Evolutionary conservation across 2,888 invertebrate species (phyloP).

Genomic region (Dryobotodes eremita): DNA sequence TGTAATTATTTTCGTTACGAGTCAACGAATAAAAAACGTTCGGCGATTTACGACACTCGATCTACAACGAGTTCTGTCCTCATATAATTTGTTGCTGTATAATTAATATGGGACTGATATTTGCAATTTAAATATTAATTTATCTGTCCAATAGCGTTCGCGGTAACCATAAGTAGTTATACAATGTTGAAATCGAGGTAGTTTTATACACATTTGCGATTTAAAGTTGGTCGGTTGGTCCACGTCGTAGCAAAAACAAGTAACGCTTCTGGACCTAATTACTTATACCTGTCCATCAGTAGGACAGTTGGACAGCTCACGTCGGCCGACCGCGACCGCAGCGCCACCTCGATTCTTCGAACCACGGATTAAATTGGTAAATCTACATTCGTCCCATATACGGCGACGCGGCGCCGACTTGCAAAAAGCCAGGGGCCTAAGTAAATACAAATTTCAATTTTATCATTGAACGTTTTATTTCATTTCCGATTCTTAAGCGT

Average conservation of each 20-base stretch:
- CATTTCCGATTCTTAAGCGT: conserved; percentile 82
- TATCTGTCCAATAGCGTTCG: conserved; percentile 67
- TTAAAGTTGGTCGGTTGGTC: conserved; percentile 64
- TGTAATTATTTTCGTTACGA: conserved; percentile 87
- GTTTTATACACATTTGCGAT: conserved; percentile 74
- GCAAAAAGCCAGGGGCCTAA: conserved; percentile 84
- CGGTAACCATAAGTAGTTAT: conserved; percentile 60
- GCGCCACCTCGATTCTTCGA: conserved; percentile 82
- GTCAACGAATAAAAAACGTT: conserved; percentile 73
- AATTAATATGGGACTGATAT: conserved; percentile 67
- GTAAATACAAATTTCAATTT: conserved; percentile 89
- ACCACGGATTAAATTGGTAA: conserved; percentile 85
- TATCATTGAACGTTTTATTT: conserved; percentile 88
- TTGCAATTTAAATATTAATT: conserved; percentile 71
- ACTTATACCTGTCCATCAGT: conserved; percentile 77
- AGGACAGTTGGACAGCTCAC: conserved; percentile 72
- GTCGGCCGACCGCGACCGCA: conserved; percentile 66
- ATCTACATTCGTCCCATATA: conserved; percentile 85
- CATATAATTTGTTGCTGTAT: conserved; percentile 68
- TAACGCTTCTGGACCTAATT: conserved; percentile 75
- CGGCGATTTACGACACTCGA: conserved; percentile 77
- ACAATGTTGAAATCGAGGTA: conserved; percentile 69
- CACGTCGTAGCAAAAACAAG: conserved; percentile 71
- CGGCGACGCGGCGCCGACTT: conserved; percentile 82
- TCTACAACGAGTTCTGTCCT: conserved; percentile 60